Conservation (phyloP, 2,113 vertebrate genomes). For the Craseonycteris thonglongyai region DNA sequence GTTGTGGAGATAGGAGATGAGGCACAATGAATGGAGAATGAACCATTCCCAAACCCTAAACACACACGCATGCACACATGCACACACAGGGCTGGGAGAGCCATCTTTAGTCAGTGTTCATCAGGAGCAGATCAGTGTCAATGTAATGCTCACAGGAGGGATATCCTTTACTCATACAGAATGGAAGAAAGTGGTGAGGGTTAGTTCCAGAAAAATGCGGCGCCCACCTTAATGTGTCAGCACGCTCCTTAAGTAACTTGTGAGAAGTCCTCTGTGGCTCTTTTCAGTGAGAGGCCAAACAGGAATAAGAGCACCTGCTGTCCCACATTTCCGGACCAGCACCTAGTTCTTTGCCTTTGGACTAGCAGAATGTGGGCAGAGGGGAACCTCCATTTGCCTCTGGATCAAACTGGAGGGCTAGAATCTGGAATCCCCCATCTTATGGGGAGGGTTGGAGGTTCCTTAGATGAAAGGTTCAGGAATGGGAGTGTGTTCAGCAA, state of each 20-base stretch:
- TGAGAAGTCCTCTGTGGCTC: not conserved
- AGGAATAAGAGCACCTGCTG: not conserved
- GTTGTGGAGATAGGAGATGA: not conserved
- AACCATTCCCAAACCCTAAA: no score
- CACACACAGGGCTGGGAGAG: not conserved
- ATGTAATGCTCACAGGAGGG: not conserved
- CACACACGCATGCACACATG: rapidly evolving
- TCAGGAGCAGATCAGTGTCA: not conserved
- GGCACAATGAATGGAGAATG: not conserved
- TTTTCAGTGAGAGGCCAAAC: not conserved
- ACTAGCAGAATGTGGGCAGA: not conserved
- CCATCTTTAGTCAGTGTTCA: not conserved
- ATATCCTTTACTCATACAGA: not conserved
- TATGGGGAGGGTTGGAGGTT: not conserved
- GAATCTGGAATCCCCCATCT: not conserved
- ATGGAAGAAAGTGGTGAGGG: not conserved
- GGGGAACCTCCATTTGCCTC: not conserved
- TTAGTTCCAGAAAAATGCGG: not conserved
- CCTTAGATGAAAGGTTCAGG: not conserved
- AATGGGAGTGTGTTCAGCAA: not conserved
- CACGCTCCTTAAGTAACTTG: not conserved
- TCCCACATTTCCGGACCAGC: not conserved
- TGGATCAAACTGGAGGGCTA: not conserved
- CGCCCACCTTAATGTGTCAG: no score
- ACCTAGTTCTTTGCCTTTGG: not conserved